Base-by-base conservation (phyloP, 2,113 vertebrate species). In the Gambusia holbrooki region DNA sequence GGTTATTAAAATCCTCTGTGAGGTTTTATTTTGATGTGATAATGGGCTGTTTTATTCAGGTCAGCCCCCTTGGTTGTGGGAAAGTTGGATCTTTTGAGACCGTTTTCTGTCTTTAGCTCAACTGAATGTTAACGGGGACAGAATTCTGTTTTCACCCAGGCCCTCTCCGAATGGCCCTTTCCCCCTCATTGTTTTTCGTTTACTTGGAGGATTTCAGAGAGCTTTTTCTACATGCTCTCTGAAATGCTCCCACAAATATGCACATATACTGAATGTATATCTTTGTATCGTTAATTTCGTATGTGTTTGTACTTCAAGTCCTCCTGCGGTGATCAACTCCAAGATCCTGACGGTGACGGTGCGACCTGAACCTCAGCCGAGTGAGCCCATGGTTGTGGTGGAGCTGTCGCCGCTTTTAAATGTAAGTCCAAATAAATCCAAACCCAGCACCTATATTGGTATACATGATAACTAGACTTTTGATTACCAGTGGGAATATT, bases 271-370 rank as follows among this genome's bases (percentile, higher is more conserved):
- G 15, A 1, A 28, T 54, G 2, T 30, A 29, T 40, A 15, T 17
- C 4, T 42, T 62, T 62, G 22, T 22, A 29, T 63, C 27, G 29
- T 40, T 14, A 12, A 3, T 29, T 62, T 35, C n/a, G 0, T 72
- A 12, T 90, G 22, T 80, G 25, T 89, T 66, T 70, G 63, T 74
- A 75, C 77, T 85, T 66, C 4, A 89, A 98, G 97, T 90, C 90
- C 94, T 62, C 97, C 97, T 0, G 88, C 96, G 37, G 95, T 97
- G 0, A 94, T 99, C 90, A 97, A 95, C 85, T 99, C 98, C 73
- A 96, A 97, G 89, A 96, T 98, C 87, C 93, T 99, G 90, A 96
- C 95, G 0, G 97, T 99, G 90, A 99, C 97, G 0, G 96, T 99
- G 61, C 96, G 97, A 58, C 98, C 97, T 0, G 95, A 95, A 5